phyloP scores from a whole-genome alignment of 2,888 invertebrate genomes.

The Opisthograptis luteolata region DNA sequence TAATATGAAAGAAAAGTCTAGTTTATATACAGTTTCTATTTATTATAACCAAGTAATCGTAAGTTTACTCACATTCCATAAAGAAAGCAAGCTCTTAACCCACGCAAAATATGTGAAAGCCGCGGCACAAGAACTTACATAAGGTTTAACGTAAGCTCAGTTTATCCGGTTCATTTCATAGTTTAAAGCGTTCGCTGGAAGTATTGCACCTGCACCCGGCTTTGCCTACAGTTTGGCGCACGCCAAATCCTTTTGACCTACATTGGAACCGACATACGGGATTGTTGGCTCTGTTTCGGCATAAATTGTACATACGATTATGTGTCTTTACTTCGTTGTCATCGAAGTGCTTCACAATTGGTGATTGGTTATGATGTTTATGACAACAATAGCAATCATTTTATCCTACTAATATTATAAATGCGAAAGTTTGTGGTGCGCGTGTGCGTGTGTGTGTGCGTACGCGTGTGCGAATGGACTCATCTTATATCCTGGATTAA shows the following conservation, averaged over 20 bases:
- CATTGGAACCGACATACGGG: conserved; percentile 30
- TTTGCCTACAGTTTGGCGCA: conserved; percentile 37
- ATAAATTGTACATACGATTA: conserved; percentile 42
- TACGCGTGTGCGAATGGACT: too few relatives aligned
- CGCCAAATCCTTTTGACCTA: conserved; percentile 53
- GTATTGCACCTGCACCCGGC: conserved; percentile 45
- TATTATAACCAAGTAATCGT: not conserved
- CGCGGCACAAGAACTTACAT: conserved; percentile 33
- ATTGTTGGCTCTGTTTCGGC: conserved; percentile 48
- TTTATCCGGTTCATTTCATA: conserved; percentile 34
- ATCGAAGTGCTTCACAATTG: conserved; percentile 30
- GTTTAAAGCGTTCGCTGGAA: conserved; percentile 35
- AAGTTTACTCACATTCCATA: not conserved
- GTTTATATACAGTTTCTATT: too few relatives aligned
- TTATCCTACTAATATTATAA: not conserved
- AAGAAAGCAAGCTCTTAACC: conserved; percentile 27
- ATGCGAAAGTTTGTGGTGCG: not conserved
- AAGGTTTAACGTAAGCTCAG: conserved; percentile 38
- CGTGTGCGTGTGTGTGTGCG: too few relatives aligned
- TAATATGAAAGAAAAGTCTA: too few relatives aligned
- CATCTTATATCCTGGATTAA: too few relatives aligned
- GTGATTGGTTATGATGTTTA: not conserved
- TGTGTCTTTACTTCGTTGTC: conserved; percentile 40
- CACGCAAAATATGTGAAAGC: conserved; percentile 27
- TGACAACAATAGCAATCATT: not conserved